Percentiles rank a stretch among this genome's conserved stretches.
phyloP scores from a whole-genome alignment of 2,113 vertebrate genomes.

The human region GRCh38 chr15:44850001-44850500 shows the following conservation, averaged over 20 bases:
- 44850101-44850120: not conserved
- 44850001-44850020: not conserved
- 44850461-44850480: not conserved
- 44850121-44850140: not conserved
- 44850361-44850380: conserved; percentile 85
- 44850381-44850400: conserved; percentile 84
- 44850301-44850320: not conserved
- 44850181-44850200: not conserved
- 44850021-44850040: not conserved
- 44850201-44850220: not conserved
- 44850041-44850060: conserved; percentile 1
- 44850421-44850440: not conserved
- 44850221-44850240: not conserved
- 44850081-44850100: not conserved
- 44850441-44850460: not conserved
- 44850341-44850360: conserved; percentile 83
- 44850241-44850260: not conserved
- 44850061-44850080: not conserved
- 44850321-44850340: not conserved
- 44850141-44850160: conserved; percentile 31
- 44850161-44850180: not conserved
- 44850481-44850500: conserved; percentile 14
- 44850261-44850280: not conserved
- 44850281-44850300: not conserved
- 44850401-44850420: conserved; percentile 50